Base-by-base conservation (phyloP, 30 jellyfish, hydroid and myxozoan genomes). In the Turritopsis dohrnii region DNA sequence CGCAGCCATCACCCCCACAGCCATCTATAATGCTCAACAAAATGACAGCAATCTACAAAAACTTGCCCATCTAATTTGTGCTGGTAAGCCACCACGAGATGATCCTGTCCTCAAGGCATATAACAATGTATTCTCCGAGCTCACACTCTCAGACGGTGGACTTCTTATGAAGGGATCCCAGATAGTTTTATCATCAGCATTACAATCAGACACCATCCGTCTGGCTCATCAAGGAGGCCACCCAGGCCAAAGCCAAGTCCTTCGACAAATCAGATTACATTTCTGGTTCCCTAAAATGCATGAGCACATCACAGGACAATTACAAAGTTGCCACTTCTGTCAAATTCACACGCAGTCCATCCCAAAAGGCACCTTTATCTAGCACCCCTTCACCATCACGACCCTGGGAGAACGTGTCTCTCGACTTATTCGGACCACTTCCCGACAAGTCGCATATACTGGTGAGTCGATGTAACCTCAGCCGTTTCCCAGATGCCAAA, bases 401-500 rank as follows among this genome's bases (percentile, higher is more conserved):
- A 52, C 85, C 85, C 41, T 86, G 89, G 94, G 74, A 69, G 41
- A 77, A 71, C 22, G 94, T 86, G n/a, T 81, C 81, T 30, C 77
- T 80, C 27, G 90, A 81, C 69, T 66, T 87, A 29, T 87, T 80
- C 77, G 86, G 95, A 71, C 95, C 95, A 8, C 72, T 87, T 85
- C 95, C 95, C 13, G 74, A 53, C 79, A 81, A 74, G 41, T 52
- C 52, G 19, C 95, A 81, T 65, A 87, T 52, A 81, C 79, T 21
- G 94, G 74, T 71, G 52, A 28, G 26, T 90, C 65, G 23, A 29
- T 75, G 87, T 54, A 28, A 8, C 23, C 65, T 16, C 74, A 90
- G 29, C n/a, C 86, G 91, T 27, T 87, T 87, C 71, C 90, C 95
- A 8, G 95, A 19, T 26, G 95, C 95, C 1, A 81, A 87, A 31